A percentile compares a stretch with the other conserved stretches of the same genome.
phyloP scores from a whole-genome alignment of 2,797 vertebrate genomes.

The Coccyzus lansbergi region DNA sequence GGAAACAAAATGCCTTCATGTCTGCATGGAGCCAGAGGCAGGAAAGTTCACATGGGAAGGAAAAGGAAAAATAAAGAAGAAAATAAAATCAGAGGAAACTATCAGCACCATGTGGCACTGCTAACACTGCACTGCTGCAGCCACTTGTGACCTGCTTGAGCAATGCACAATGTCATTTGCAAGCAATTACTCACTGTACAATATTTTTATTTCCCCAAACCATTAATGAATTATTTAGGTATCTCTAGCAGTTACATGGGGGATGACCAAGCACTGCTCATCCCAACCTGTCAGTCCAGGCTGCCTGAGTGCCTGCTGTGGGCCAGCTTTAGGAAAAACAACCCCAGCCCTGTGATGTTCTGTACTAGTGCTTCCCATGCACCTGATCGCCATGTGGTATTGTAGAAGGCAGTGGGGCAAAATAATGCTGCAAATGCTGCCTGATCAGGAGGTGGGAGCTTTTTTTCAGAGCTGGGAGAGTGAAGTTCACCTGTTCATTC shows the following conservation, averaged over 20 bases:
- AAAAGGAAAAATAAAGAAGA: not conserved
- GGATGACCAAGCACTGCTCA: not conserved
- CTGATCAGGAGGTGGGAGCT: not conserved
- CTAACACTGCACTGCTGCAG: rapidly evolving
- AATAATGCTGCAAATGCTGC: not conserved
- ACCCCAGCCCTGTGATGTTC: rapidly evolving
- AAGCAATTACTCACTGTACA: conserved; percentile 27
- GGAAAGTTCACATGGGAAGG: not conserved
- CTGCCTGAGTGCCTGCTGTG: not conserved
- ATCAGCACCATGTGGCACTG: not conserved
- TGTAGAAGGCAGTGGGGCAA: not conserved
- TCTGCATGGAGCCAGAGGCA: not conserved
- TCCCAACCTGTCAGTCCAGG: not conserved
- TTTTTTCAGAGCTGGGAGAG: not conserved
- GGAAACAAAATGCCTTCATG: not conserved
- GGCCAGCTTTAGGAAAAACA: not conserved
- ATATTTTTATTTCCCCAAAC: conserved; percentile 52
- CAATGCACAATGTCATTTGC: not conserved
- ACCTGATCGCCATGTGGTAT: not conserved
- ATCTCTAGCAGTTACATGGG: not conserved
- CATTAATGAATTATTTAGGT: conserved; percentile 64
- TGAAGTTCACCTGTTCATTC: not conserved
- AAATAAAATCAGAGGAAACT: not conserved
- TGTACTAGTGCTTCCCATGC: rapidly evolving
- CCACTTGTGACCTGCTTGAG: not conserved